These are phyloP conservation scores for Herpetotheres cachinnans DNA, from an alignment of 2,113 vertebrate species.

Conservation along the genomic window DNA sequence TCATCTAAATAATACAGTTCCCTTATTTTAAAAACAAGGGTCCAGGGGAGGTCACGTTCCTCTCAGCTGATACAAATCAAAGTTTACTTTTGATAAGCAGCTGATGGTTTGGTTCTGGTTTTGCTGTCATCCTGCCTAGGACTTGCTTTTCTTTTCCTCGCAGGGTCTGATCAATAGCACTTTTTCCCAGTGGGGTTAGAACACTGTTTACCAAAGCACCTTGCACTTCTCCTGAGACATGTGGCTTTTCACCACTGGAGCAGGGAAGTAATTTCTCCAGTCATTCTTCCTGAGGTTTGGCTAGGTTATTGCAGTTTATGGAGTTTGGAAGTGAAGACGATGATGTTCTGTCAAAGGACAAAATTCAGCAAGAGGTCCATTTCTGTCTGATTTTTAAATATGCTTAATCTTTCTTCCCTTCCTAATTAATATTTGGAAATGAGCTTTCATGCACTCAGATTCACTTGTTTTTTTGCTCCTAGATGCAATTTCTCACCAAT, in stretches of 20 bases:
- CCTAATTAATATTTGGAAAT: neutral
- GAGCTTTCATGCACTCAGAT: neutral
- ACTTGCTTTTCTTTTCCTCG: neutral
- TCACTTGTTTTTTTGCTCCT: neutral
- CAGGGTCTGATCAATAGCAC: neutral
- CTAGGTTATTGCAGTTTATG: neutral
- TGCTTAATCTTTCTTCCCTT: neutral
- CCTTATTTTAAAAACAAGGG: neutral
- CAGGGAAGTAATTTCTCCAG: neutral
- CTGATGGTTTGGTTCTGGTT: neutral
- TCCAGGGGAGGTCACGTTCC: neutral
- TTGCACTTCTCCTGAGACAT: neutral
- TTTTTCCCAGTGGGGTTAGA: neutral
- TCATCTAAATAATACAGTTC: neutral
- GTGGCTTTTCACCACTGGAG: neutral
- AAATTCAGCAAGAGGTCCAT: neutral
- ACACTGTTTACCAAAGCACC: neutral
- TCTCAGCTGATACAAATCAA: neutral
- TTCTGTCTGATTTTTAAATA: neutral
- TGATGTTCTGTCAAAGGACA: neutral
- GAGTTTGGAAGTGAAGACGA: neutral
- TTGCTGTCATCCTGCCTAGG: neutral
- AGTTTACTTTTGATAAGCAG: neutral
- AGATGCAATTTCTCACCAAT: neutral
- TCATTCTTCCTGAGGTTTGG: neutral